Base-by-base conservation (phyloP, 2,113 vertebrate genomes). In the Dryoscopus gambensis region DNA sequence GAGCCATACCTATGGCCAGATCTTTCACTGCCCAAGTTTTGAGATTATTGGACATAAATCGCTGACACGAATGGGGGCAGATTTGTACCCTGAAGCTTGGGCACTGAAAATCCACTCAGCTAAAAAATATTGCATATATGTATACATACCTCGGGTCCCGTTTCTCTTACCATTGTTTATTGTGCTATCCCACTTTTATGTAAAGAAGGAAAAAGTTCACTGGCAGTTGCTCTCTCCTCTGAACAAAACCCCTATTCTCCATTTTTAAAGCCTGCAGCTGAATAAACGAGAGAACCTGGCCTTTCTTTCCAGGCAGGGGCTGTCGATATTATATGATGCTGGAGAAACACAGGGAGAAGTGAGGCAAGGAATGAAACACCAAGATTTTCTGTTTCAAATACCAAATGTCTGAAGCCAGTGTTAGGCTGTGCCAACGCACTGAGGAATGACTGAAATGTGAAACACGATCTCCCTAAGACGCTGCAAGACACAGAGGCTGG, bases 331-430 rank as follows among this genome's bases (percentile, higher is more conserved):
- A 96, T 90, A 97, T 96, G 92, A 97, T 95, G 96, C 96, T 97
- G 92, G 96, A 96, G 97, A 95, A 97, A 96, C 94, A 94, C 75
- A 24, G 75, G 94, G 93, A 96, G 97, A 97, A 97, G 95, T 94
- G 97, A 98, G 93, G 87, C 95, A 90, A 92, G 96, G 95, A 97
- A 94, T 95, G 97, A 96, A 95, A 97, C 96, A 92, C 95, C 92
- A 93, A 79, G 96, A 97, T 97, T 98, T 97, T 97, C 95, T 87
- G 94, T 98, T 97, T 96, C 91, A 85, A 97, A 97, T 97, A 95
- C 93, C 96, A 96, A 97, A 97, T 95, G 89, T 97, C 92, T 92
- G 90, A 97, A 97, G 96, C 93, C 96, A 97, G 94, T 86, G 92
- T 95, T 94, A 60, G 40, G 90, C 95, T 15, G 49, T 96, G 97